Conservation (phyloP, 1,140 invertebrate genomes). For the Bombus confusus region DNA sequence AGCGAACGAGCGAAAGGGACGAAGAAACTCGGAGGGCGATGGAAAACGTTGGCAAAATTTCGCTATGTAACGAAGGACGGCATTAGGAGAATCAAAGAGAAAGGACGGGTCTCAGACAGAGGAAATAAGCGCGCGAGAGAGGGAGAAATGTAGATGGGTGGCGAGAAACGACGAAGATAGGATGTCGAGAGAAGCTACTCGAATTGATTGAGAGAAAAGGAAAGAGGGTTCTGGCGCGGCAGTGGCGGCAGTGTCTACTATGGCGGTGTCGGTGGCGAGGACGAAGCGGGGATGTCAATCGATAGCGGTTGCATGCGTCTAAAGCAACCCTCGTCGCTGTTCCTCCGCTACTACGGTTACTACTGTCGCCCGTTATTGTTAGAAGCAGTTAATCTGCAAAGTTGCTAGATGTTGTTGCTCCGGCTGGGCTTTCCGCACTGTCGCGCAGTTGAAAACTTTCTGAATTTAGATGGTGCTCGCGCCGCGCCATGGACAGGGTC, state of each 20-base stretch:
- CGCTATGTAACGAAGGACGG: not conserved
- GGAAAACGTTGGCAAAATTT: not conserved
- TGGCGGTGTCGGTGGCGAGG: conserved; percentile 43
- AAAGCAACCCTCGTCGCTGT: conserved; percentile 57
- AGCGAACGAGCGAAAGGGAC: not conserved
- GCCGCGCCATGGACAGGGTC: not conserved
- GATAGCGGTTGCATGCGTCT: conserved; percentile 72
- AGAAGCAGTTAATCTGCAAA: conserved; percentile 62
- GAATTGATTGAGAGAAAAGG: conserved; percentile 66
- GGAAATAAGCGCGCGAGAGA: too few species aligned
- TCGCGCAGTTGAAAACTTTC: conserved; percentile 57
- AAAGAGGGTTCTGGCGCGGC: conserved; percentile 38
- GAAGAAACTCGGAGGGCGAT: not conserved
- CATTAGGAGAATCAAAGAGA: not conserved
- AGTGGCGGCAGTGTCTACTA: conserved; percentile 26
- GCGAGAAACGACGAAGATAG: not conserved
- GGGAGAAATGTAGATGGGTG: too few species aligned
- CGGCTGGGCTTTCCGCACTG: not conserved
- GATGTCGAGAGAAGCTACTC: conserved; percentile 15
- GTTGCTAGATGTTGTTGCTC: conserved; percentile 36
- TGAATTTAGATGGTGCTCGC: conserved; percentile 26
- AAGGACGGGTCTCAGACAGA: not conserved
- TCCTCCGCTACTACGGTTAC: conserved; percentile 8
- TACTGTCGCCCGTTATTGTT: conserved; percentile 51
- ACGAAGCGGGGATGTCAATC: conserved; percentile 70